phyloP scores from a whole-genome alignment of 2,113 vertebrate genomes.

The Corydoras sp. region DNA sequence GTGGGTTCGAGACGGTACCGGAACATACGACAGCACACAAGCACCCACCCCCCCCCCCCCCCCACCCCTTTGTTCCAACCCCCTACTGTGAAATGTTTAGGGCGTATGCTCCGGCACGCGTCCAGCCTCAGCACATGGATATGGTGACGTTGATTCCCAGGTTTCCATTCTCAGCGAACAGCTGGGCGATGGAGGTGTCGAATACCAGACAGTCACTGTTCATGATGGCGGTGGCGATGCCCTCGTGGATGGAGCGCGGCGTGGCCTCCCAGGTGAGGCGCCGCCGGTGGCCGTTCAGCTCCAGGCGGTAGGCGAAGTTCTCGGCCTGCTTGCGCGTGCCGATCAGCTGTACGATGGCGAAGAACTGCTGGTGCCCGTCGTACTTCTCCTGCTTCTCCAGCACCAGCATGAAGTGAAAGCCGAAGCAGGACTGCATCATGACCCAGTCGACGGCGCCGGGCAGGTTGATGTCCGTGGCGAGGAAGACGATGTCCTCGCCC shows the following conservation, averaged over 20 bases:
- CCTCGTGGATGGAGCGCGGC: conserved; percentile 95
- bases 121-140: conserved; percentile 91
- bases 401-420: conserved; percentile 98
- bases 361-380: conserved; percentile 98
- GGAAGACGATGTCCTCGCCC: conserved; percentile 98
- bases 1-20: too few species aligned
- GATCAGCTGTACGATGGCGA: conserved; percentile 97
- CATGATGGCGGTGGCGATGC: conserved; percentile 98
- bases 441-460: conserved; percentile 98
- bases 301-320: conserved; percentile 96
- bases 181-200: conserved; percentile 98
- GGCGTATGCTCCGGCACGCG: conserved; percentile 33
- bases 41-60: too few species aligned
- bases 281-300: conserved; percentile 96
- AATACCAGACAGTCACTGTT: conserved; percentile 99
- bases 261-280: conserved; percentile 98
- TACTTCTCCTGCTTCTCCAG: conserved; percentile 99
- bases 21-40: too few species aligned
- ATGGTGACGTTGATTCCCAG: conserved; percentile 99
- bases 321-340: conserved; percentile 97
- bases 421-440: conserved; percentile 99
- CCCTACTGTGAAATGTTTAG: conserved; percentile 49
- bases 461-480: conserved; percentile 98
- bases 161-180: conserved; percentile 98
- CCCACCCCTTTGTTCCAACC: conserved; percentile 32